Percentiles rank a stretch among this genome's conserved stretches.
These are phyloP conservation scores for Bombylius discolor DNA, from an alignment of 2,888 invertebrate genomes.

Conservation along the genomic window DNA sequence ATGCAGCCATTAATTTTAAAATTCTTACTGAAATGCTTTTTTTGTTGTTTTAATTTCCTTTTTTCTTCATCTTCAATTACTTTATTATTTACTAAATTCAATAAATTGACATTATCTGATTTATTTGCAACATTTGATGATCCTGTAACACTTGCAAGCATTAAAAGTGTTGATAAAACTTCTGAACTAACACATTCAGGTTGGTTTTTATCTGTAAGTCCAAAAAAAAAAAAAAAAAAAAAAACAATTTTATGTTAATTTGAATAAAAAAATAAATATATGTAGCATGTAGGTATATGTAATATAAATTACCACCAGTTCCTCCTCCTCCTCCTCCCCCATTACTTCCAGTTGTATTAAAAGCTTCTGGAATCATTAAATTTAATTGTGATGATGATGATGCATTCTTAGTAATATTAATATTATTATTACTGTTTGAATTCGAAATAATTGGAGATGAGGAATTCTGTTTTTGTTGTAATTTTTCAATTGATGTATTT, in stretches of 20 bases:
- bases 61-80: constrained; percentile 33
- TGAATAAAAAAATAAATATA: too few species aligned
- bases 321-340: neutral
- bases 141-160: constrained; percentile 33
- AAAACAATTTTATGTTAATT: too few species aligned
- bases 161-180: constrained; percentile 33
- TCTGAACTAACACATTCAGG: constrained; percentile 30
- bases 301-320: too few species aligned
- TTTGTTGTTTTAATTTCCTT: constrained; percentile 20
- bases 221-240: too few species aligned
- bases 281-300: too few species aligned
- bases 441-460: neutral
- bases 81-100: constrained; percentile 33
- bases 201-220: constrained; percentile 19
- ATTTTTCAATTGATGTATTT: neutral
- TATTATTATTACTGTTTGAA: neutral
- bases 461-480: neutral
- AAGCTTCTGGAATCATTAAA: constrained; percentile 81
- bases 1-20: neutral
- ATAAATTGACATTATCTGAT: constrained; percentile 25
- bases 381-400: constrained; percentile 42
- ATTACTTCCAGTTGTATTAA: constrained; percentile 44
- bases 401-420: constrained; percentile 16
- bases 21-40: constrained; percentile 13
- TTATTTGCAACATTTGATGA: constrained; percentile 19